phyloP scores from a whole-genome alignment of 1,140 invertebrate species.

The Papilio polyxenes region DNA sequence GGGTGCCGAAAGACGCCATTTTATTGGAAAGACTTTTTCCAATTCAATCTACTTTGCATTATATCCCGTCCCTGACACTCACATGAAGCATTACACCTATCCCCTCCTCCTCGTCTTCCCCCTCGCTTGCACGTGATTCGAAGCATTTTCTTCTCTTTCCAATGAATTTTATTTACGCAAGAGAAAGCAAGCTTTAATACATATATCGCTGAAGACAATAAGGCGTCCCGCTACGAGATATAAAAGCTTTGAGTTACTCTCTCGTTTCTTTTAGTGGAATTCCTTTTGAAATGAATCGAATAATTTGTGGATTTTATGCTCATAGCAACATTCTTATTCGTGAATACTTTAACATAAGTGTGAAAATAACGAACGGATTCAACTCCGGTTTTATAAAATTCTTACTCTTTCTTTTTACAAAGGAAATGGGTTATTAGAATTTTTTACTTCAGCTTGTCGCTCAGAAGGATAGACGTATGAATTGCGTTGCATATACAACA shows the following conservation, averaged over 20 bases:
- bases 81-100: constrained; percentile 78
- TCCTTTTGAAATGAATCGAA: constrained; percentile 80
- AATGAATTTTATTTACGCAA: constrained; percentile 80
- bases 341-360: constrained; percentile 63
- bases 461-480: not conserved
- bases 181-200: constrained; percentile 79
- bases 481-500: not conserved
- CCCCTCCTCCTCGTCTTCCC: constrained; percentile 44
- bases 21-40: constrained; percentile 72
- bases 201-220: constrained; percentile 78
- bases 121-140: constrained; percentile 67
- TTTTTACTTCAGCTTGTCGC: not conserved
- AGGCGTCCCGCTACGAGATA: constrained; percentile 74
- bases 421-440: constrained; percentile 33
- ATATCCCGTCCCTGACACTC: constrained; percentile 64
- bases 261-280: constrained; percentile 76
- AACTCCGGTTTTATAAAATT: constrained; percentile 13
- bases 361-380: constrained; percentile 63
- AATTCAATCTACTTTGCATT: constrained; percentile 81
- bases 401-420: constrained; percentile 30
- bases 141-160: constrained; percentile 67
- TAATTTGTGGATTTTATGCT: constrained; percentile 77
- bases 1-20: constrained; percentile 68
- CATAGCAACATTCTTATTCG: constrained; percentile 67
- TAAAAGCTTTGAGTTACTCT: constrained; percentile 80